Evolutionary conservation across 2,797 vertebrate species (phyloP), one percentile per base, ranked within the genome.

Genomic region (Hybognathus amarus): DNA sequence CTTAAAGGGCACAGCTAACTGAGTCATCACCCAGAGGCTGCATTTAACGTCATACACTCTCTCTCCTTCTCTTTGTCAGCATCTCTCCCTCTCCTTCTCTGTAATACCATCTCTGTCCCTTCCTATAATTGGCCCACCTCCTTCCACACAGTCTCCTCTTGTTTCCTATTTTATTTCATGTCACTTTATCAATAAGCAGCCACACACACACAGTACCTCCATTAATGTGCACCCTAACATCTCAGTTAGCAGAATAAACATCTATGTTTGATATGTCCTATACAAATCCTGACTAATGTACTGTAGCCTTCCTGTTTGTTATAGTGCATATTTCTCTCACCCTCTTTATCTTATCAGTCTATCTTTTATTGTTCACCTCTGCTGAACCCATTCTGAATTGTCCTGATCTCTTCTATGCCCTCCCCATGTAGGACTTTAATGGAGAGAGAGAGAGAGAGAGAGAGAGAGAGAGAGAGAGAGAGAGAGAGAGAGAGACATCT

Each of bases 1-100:
- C 70, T 82, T 82, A 86, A 82, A 82, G 82, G 76, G 79, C 82
- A 88, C 56, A 82, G 75, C 85, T 82, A 82, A 84, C 82, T 88
- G 87, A 88, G 87, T 88, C 87, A 88, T 88, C 82, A 82, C 74
- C 76, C 66, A 77, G 68, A 69, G 82, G 80, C 68, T 80, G 70
- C 30, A 22, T 74, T 85, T 56, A 73, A 76, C 77, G 52, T 84
- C 69, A 82, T 67, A 24, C 66, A 47, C 54, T 47, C 54, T 63
- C 80, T 83, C 63, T 38, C 70, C 59, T 30, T 66, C 54, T 54
- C 77, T 56, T 69, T 59, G 73, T 30, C 63, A 68, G 42, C n/a
- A 77, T 50, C 50, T 38, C 40, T n/a, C 59, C 10, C 20, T 81
- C 27, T 68, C 63, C 33, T 40, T 76, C 30, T 61, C 50, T 47